A percentile compares a stretch with the other conserved stretches of the same genome.
Evolutionary conservation across 2,113 vertebrate species (phyloP).

Genomic region (Nyctereutes procyonoides): DNA sequence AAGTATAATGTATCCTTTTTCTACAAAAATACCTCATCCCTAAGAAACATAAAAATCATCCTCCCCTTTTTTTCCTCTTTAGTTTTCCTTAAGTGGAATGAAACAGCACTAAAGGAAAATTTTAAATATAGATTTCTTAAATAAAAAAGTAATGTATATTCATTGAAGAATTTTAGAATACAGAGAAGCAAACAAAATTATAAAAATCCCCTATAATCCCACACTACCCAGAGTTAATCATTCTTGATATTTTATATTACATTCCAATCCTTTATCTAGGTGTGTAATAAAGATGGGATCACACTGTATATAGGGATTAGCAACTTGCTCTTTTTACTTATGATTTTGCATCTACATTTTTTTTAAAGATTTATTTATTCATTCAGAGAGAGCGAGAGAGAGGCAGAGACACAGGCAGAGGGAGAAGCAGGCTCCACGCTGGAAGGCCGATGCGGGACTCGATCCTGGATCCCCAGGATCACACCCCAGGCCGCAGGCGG

Average conservation of each 20-base stretch:
- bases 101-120: not conserved
- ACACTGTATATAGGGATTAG: not conserved
- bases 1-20: not conserved
- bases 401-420: no score
- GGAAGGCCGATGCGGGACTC: no score
- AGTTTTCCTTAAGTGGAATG: not conserved
- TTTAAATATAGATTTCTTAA: slow-evolving; percentile 19
- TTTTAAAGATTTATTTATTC: no score
- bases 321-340: not conserved
- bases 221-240: not conserved
- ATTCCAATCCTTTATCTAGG: not conserved
- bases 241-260: slow-evolving; percentile 30
- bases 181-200: not conserved
- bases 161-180: not conserved
- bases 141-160: not conserved
- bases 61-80: not conserved
- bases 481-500: no score
- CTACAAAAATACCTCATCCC: not conserved
- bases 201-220: not conserved
- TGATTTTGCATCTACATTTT: not conserved
- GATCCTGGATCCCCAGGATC: no score
- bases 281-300: not conserved
- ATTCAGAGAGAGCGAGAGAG: no score
- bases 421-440: no score
- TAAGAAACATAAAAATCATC: not conserved